Base-by-base conservation (phyloP, 2,888 invertebrate genomes). In the Neoitamus cyanurus region DNA sequence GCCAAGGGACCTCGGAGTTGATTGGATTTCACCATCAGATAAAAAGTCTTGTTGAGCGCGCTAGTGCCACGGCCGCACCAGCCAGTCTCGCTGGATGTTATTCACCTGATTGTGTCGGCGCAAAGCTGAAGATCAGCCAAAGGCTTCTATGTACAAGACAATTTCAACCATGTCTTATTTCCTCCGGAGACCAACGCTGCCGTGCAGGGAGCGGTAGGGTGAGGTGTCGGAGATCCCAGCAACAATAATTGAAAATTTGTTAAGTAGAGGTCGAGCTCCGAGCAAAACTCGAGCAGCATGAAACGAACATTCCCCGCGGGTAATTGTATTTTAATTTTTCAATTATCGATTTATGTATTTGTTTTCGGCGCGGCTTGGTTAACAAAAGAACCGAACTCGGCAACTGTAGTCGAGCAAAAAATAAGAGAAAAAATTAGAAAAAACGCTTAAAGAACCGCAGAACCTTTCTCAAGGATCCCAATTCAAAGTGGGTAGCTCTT, bases 191-290 rank as follows among this genome's bases (percentile, higher is more conserved):
- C 20, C 20, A 15, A 25, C 42, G 15, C n/a, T 3, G 42, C 4
- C 42, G 25, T 58, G 9, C 20, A 58, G 15, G 9, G 25, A n/a
- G 15, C 5, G 25, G 25, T 9, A 20, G n/a, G 37, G 36, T 7
- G 20, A 73, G 37, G 37, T 73, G 37, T 73, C 28, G 42, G 36
- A 28, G 28, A 25, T 42, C 36, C 6, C 58, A n/a, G 28, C 28
- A 42, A 42, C 75, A 75, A 75, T 75, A 75, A 75, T 75, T 75
- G 75, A 75, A 75, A 75, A 75, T 42, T 75, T 75, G 75, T 75
- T 75, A 75, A 75, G 42, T 42, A 28, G 42, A 75, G 42, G 75
- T 75, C 75, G 75, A 75, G 42, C 25, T 5, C 75, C 37, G 75
- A 58, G 20, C 58, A 58, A 58, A 75, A 25, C 37, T 42, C 75